Evolutionary conservation across 1,140 invertebrate genomes (phyloP).

Genomic region (Diorhabda elongata): DNA sequence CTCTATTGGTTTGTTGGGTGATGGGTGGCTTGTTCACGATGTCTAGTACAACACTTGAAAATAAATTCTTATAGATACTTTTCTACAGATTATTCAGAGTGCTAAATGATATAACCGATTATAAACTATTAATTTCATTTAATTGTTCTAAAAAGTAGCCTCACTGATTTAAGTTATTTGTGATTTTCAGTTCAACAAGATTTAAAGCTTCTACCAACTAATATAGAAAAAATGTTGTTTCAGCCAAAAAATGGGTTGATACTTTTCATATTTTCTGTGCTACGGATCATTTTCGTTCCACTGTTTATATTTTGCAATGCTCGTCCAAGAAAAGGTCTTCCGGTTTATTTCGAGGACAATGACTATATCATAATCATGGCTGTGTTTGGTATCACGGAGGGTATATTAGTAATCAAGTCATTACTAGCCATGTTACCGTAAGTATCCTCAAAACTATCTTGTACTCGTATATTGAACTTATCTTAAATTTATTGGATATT

Average conservation of each 20-base stretch:
- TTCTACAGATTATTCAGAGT: no score
- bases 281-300: constrained; percentile 27
- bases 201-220: not conserved
- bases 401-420: not conserved
- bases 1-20: no score
- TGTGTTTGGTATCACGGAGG: constrained; percentile 7
- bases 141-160: no score
- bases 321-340: constrained; percentile 27
- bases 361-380: not conserved
- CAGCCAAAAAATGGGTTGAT: constrained; percentile 25
- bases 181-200: no score
- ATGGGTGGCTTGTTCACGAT: no score
- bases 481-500: no score
- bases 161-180: no score
- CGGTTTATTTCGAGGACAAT: constrained; percentile 26
- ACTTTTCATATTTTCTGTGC: constrained; percentile 20
- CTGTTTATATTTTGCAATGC: constrained; percentile 32
- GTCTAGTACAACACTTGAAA: no score
- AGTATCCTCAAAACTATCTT: not conserved
- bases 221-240: constrained; percentile 14
- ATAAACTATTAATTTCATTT: no score
- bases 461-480: no score
- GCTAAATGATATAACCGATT: no score
- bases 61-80: no score
- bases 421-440: constrained; percentile 1